Conservation (phyloP, 1,140 invertebrate genomes). For the Drosophila melanica region DNA sequence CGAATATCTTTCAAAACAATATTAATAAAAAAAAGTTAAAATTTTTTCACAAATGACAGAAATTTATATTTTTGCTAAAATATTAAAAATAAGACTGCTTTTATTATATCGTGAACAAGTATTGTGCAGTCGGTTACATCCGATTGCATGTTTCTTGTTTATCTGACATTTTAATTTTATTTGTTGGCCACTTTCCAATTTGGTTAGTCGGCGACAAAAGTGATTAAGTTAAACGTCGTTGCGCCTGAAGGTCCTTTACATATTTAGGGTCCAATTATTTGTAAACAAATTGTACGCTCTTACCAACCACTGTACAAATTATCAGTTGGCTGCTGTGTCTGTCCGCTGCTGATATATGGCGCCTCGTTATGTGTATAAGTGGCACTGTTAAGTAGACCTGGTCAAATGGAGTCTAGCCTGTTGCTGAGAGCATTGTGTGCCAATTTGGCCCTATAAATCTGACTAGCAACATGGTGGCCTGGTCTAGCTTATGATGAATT, state of each 20-base stretch:
- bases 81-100: too few relatives aligned
- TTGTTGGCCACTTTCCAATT: slow-evolving; percentile 9
- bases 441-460: slow-evolving; percentile 67
- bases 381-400: slow-evolving; percentile 45
- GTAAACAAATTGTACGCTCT: slow-evolving; percentile 69
- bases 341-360: slow-evolving; percentile 59
- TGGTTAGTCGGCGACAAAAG: slow-evolving; percentile 56
- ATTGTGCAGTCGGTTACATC: too few relatives aligned
- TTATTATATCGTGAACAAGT: too few relatives aligned
- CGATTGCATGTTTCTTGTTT: too few relatives aligned
- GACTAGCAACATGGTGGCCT: slow-evolving; percentile 4
- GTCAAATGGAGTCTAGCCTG: slow-evolving; percentile 45
- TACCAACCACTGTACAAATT: slow-evolving; percentile 45
- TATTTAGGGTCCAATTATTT: slow-evolving; percentile 52
- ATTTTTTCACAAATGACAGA: too few relatives aligned
- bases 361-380: slow-evolving; percentile 74
- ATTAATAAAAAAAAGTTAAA: too few relatives aligned
- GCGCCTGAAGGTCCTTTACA: slow-evolving; percentile 39
- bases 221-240: slow-evolving; percentile 71
- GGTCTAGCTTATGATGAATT: slow-evolving; percentile 61
- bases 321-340: slow-evolving; percentile 2
- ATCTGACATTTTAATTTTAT: not conserved
- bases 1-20: too few relatives aligned
- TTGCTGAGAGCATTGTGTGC: slow-evolving; percentile 64
- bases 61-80: too few relatives aligned